A percentile compares a stretch with the other conserved stretches of the same genome.
These are phyloP conservation scores for Latrodectus geometricus DNA, from an alignment of 1,140 invertebrate genomes.

Conservation along the genomic window DNA sequence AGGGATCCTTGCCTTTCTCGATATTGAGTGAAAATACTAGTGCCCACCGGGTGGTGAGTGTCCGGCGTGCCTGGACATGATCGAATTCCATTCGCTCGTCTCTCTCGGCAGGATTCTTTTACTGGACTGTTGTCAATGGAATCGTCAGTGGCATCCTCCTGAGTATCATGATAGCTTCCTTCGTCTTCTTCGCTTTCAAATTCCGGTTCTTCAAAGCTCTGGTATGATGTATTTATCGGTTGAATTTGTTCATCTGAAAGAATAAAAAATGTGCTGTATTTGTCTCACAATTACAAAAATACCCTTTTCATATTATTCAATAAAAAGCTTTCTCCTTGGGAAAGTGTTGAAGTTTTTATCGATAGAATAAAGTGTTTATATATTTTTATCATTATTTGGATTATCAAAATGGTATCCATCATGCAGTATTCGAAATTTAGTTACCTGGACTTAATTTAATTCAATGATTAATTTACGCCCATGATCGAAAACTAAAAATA, in stretches of 20 bases:
- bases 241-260: neutral
- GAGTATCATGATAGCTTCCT: constrained; percentile 34
- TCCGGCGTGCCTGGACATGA: constrained; percentile 53
- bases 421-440: no score
- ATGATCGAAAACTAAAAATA: no score
- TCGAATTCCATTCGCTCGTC: neutral
- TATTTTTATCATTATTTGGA: no score
- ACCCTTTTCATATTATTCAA: no score
- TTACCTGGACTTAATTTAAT: no score
- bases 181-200: constrained; percentile 2
- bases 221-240: neutral
- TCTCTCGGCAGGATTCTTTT: neutral
- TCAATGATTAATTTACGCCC: no score
- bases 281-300: no score
- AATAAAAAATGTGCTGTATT: no score
- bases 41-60: constrained; percentile 22
- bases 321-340: no score
- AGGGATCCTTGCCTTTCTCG: constrained; percentile 36
- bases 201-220: neutral
- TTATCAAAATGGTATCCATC: no score
- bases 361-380: no score
- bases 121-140: constrained; percentile 1
- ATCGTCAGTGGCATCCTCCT: constrained; percentile 11
- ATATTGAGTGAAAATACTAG: constrained; percentile 16
- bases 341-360: no score